Evolutionary conservation across 1,140 invertebrate species (phyloP), one percentile per base, ranked within the genome.

Genomic region (Tribolium castaneum): DNA sequence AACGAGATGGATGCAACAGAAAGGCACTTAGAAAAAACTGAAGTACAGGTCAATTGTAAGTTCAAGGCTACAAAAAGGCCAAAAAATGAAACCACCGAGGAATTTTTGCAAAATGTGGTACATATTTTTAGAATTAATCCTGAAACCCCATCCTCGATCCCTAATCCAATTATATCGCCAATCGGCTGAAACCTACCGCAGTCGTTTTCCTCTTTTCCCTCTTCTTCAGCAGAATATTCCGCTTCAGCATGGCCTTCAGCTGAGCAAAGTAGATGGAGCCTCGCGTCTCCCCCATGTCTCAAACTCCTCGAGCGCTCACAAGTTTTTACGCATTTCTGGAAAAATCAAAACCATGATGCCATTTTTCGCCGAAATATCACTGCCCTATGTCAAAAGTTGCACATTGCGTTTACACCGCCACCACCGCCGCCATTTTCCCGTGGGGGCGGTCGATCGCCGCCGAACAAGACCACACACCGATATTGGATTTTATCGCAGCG

Each of bases 191-290:
- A 72, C 70, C 90, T 86, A 93, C 92, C 82, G 91, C 91, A 75
- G 90, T 90, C 13, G 93, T 93, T 87, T 93, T 93, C 83, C 92
- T 88, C 80, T 92, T 93, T 78, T 93, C 92, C 56, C 92, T 87
- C 84, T 92, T 93, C 86, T 94, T 93, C 50, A 94, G 87, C 78
- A 93, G 87, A 79, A 93, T 87, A 87, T 93, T 94, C 79, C 92
- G 89, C 79, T 91, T 89, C 81, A 93, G 88, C 88, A 92, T 93
- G 25, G 93, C 92, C 87, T 90, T 90, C 73, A 94, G 86, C 83
- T 93, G 92, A 75, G 89, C 89, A 84, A 88, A 89, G 84, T 89
- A 91, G 25, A 87, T 84, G 2, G 88, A 87, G 62, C 85, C 81
- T 52, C 85, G 85, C 30, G 77, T 74, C 73, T 82, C 75, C 16